These are phyloP conservation scores for Netelia virgata DNA, from an alignment of 2,888 invertebrate species.

Conservation along the genomic window DNA sequence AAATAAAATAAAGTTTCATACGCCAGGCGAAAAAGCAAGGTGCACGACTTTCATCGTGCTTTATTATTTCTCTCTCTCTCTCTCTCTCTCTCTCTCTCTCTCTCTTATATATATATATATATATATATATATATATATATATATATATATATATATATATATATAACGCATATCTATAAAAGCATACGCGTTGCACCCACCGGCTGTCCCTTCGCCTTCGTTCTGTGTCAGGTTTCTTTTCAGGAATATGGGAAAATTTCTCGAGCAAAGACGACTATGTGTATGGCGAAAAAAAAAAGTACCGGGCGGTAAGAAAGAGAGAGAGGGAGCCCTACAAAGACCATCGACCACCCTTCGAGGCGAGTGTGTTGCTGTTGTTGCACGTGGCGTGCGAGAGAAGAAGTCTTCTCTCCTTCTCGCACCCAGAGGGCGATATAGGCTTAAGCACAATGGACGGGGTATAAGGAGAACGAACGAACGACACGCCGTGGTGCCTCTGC, in stretches of 20 bases:
- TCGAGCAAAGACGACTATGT: slow-evolving; percentile 52
- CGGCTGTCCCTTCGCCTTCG: slow-evolving; percentile 63
- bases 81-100: background rate
- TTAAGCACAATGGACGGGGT: slow-evolving; percentile 54
- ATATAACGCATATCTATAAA: background rate
- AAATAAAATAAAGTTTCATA: background rate
- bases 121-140: background rate
- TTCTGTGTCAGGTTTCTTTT: slow-evolving; percentile 80
- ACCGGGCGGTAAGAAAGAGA: slow-evolving; percentile 43
- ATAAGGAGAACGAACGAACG: slow-evolving; percentile 31
- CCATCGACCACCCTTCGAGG: slow-evolving; percentile 66
- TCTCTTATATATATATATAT: background rate
- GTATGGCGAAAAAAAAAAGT: slow-evolving; percentile 65
- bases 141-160: background rate
- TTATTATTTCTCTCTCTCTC: background rate
- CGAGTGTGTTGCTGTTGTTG: slow-evolving; percentile 54
- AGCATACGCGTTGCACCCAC: slow-evolving; percentile 76
- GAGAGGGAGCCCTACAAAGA: slow-evolving; percentile 64
- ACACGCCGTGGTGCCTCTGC: slow-evolving; percentile 31
- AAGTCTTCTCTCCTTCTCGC: slow-evolving; percentile 64
- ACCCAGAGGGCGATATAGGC: slow-evolving; percentile 55
- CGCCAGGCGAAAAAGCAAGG: slow-evolving; percentile 38
- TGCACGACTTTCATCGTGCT: slow-evolving; percentile 29
- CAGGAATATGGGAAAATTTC: slow-evolving; percentile 81
- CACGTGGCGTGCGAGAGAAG: slow-evolving; percentile 72